These are phyloP conservation scores for Zaprionus davidi DNA, from an alignment of 1,140 invertebrate species.

Conservation along the genomic window DNA sequence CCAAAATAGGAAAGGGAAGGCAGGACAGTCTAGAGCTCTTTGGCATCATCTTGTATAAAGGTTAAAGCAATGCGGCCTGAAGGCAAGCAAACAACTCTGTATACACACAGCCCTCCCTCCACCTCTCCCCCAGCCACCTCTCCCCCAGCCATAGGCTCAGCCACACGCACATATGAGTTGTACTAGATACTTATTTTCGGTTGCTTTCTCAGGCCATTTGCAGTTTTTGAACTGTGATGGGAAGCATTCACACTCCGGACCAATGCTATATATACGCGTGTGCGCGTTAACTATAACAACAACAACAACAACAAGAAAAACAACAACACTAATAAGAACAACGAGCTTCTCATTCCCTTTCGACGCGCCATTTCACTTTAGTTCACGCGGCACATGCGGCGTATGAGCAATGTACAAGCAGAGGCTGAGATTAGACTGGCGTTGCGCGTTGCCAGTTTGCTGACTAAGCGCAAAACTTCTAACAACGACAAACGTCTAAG, in stretches of 20 bases:
- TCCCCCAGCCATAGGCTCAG: not conserved
- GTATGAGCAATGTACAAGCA: constrained; percentile 23
- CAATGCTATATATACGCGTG: constrained; percentile 18
- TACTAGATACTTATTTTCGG: not conserved
- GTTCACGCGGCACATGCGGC: constrained; percentile 6
- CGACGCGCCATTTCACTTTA: not conserved
- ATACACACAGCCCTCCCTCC: not conserved
- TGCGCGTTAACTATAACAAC: constrained; percentile 23
- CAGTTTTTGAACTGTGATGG: constrained; percentile 21
- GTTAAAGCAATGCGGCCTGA: not conserved
- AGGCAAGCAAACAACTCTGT: not conserved
- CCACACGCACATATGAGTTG: no score
- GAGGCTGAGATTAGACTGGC: constrained; percentile 12
- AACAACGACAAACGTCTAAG: constrained; percentile 33
- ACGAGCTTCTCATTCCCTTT: constrained; percentile 7
- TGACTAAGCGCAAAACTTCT: constrained; percentile 45
- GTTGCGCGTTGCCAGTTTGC: constrained; percentile 6
- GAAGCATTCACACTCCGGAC: constrained; percentile 10
- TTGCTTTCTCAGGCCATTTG: not conserved
- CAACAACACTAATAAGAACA: constrained; percentile 31
- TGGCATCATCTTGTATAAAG: not conserved
- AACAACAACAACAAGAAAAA: constrained; percentile 14
- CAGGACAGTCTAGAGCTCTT: no score
- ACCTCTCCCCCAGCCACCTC: no score
- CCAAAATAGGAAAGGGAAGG: no score